phyloP scores from a whole-genome alignment of 2,888 invertebrate genomes.

The Drosophila koepferae region DNA sequence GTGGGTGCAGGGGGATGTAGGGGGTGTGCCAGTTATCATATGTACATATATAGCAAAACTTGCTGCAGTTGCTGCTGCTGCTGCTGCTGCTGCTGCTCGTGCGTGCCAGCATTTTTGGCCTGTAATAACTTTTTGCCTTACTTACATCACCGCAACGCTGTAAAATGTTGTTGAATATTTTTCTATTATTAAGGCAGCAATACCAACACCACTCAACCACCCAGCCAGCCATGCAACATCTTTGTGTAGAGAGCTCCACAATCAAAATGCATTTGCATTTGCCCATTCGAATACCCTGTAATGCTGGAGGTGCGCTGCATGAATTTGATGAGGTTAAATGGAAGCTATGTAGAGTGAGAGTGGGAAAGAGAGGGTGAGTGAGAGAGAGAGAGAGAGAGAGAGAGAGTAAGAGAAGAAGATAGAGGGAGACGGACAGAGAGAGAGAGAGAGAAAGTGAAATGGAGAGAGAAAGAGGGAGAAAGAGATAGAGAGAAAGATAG shows the following conservation, averaged over 20 bases:
- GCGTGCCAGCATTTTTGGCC: constrained; percentile 57
- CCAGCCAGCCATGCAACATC: background rate
- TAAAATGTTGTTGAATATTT: constrained; percentile 76
- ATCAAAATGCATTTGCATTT: constrained; percentile 38
- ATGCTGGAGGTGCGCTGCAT: background rate
- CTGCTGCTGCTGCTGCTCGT: constrained; percentile 29
- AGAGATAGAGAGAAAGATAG: too few species aligned
- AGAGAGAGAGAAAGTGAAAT: too few species aligned
- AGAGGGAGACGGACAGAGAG: too few species aligned
- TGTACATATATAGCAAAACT: constrained; percentile 23
- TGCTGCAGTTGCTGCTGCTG: constrained; percentile 9
- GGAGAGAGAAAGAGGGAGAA: too few species aligned
- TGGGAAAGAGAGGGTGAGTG: too few species aligned
- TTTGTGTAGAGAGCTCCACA: constrained; percentile 4
- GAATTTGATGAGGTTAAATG: too few species aligned
- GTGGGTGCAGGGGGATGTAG: background rate
- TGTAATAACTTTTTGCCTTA: constrained; percentile 60
- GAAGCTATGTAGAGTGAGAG: too few species aligned
- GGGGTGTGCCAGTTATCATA: constrained; percentile 31
- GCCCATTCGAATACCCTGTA: constrained; percentile 2
- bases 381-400: too few species aligned
- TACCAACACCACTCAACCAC: background rate
- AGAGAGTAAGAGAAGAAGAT: too few species aligned
- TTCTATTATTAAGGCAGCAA: constrained; percentile 66
- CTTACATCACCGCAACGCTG: constrained; percentile 75